Evolutionary conservation across 2,113 vertebrate species (phyloP), one percentile per base, ranked within the genome.

Genomic region (Pterophyllum scalare): DNA sequence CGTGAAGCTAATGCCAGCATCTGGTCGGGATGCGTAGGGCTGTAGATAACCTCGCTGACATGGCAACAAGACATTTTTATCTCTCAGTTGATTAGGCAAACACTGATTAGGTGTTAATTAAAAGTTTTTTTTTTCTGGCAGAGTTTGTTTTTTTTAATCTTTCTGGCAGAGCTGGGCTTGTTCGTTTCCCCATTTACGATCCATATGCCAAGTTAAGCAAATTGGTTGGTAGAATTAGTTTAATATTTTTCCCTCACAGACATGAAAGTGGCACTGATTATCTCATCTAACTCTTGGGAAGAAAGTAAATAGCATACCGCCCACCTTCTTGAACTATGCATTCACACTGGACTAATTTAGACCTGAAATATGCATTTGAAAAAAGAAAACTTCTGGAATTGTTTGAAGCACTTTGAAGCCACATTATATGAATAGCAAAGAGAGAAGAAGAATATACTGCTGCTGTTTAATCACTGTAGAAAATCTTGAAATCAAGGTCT

Each of bases 51-150:
- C 24, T 13, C 5, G 10, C 43, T 72, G 65, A 72, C 67, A 72
- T 72, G 26, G 24, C 67, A 72, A 72, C 65, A 31, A 72, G 67
- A 72, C 46, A 54, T 54, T 72, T 72, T 72, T 72, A 72, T 54
- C 46, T 72, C 65, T 54, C 1, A 31, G 26, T 72, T 72, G 62
- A 70, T 70, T 70, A 70, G 64, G 40, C 19, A 54, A 72, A 72
- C 67, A 33, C 67, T 72, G 46, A 72, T 72, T 54, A 52, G 46
- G 46, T 54, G 26, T 5, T 72, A 72, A 54, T 72, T 72, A 72
- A 11, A 72, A 54, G 26, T 72, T 31, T n/a, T n/a, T 46, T 31
- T 43, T 52, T 43, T 10, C 26, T 72, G 46, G 43, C 17, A 52
- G 26, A 52, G 13, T 72, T 54, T 54, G 28, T 57, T 72, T 70